Evolutionary conservation across 2,888 invertebrate genomes (phyloP).

Genomic region (Drosophila recens): DNA sequence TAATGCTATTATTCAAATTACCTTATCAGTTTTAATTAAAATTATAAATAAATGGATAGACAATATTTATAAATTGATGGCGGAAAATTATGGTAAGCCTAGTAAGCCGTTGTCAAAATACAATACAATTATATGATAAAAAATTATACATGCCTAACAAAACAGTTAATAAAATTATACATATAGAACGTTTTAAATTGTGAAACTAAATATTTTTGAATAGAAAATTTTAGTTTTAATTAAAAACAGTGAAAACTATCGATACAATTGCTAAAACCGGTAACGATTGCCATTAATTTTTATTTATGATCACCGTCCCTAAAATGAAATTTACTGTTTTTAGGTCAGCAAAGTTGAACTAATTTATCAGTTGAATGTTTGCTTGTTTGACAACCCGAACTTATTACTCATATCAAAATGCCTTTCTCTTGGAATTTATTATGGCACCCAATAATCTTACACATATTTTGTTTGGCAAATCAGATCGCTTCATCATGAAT

Average conservation of each 20-base stretch:
- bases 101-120: constrained; percentile 9
- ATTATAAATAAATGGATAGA: constrained; percentile 14
- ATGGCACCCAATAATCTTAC: constrained; percentile 26
- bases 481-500: constrained; percentile 13
- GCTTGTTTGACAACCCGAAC: constrained; percentile 34
- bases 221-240: background rate
- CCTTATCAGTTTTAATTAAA: constrained; percentile 31
- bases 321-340: constrained; percentile 13
- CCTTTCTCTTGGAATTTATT: constrained; percentile 49
- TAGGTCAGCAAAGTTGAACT: constrained; percentile 20
- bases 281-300: background rate
- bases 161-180: background rate
- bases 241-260: background rate
- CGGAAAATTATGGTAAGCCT: background rate
- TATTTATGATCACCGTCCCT: background rate
- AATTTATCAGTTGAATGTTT: constrained; percentile 39
- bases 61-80: background rate
- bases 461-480: constrained; percentile 28
- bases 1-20: constrained; percentile 42
- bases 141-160: background rate
- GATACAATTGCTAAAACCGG: too few species aligned
- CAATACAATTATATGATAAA: background rate
- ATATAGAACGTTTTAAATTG: background rate
- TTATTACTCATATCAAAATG: constrained; percentile 44
- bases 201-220: too few species aligned